phyloP scores from a whole-genome alignment of 2,888 invertebrate species.

The Chymomyza caudatula region DNA sequence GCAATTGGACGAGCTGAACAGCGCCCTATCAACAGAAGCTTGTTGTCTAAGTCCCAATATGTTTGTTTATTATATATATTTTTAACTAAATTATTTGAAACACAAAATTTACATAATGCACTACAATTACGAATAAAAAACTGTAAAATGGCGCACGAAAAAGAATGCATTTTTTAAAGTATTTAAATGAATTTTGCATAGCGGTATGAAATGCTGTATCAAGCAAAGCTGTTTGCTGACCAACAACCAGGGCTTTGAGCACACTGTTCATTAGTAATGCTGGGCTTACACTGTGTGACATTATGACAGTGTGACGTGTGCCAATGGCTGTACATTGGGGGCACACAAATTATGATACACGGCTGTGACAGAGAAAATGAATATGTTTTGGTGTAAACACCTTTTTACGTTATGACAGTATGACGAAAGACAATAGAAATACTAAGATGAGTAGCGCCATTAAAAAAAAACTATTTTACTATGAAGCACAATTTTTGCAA shows the following conservation, averaged over 20 bases:
- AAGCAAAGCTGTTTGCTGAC: not conserved
- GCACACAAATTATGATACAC: too few relatives aligned
- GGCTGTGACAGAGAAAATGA: too few relatives aligned
- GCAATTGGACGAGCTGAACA: not conserved
- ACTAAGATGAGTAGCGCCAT: too few relatives aligned
- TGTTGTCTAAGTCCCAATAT: slow-evolving; percentile 25
- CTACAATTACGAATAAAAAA: slow-evolving; percentile 50
- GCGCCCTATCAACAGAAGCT: slow-evolving; percentile 13
- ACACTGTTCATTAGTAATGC: too few relatives aligned
- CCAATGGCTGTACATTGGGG: too few relatives aligned
- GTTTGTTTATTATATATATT: slow-evolving; percentile 36
- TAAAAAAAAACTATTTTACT: too few relatives aligned
- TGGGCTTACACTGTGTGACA: too few relatives aligned
- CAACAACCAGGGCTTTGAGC: slow-evolving; percentile 6
- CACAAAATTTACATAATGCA: slow-evolving; percentile 47
- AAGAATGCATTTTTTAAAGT: slow-evolving; percentile 3
- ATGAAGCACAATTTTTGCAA: too few relatives aligned
- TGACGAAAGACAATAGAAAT: too few relatives aligned
- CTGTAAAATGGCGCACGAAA: slow-evolving; percentile 52
- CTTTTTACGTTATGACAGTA: too few relatives aligned
- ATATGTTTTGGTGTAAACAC: too few relatives aligned
- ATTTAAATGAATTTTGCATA: not conserved
- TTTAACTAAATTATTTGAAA: slow-evolving; percentile 48
- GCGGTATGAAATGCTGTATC: not conserved
- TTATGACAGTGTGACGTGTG: too few relatives aligned